Base-by-base conservation (phyloP, 2,888 invertebrate genomes). In the Tachystola acroxantha region DNA sequence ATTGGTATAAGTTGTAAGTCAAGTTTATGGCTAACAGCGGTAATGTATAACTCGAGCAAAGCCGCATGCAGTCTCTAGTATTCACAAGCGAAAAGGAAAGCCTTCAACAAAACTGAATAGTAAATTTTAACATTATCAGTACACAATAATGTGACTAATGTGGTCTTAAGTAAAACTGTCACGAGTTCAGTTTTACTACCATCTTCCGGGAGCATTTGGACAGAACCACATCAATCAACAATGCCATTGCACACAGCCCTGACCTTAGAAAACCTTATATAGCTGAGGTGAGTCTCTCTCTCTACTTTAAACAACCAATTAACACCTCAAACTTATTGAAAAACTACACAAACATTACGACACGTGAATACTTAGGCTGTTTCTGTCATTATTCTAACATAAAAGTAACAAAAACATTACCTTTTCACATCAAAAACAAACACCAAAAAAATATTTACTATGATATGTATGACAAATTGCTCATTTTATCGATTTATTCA, bases 401-500 rank as follows among this genome's bases (percentile, higher is more conserved):
- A 34, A 43, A 48, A 39, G 30, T 36, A 33, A 45, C 46, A 33
- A 51, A 48, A 47, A 49, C 48, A 48, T 45, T 43, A 47, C 43
- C 43, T 45, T 43, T 37, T 41, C 34, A 41, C 50, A 50, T 47
- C 42, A 46, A 32, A 47, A 50, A 46, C 39, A 28, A 34, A 39
- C 35, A 34, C 34, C 34, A 36, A 43, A 39, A 43, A 38, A 44
- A 31, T 37, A 49, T 39, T 41, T 44, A 43, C 41, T 48, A 37
- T 46, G 32, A 46, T 45, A 28, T 30, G 36, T 37, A 37, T 34
- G 38, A 41, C 39, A 35, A 31, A 24, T n/a, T 33, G 7, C 10
- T 46, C 48, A 42, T 51, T 49, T 48, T 48, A 50, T 50, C 34
- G 41, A 47, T 36, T 45, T 39, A 36, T 45, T 58, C 48, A 36